Percentiles rank a stretch among this genome's conserved stretches.
Conservation (phyloP, 2,888 invertebrate species). For the Coelinius sp. region DNA sequence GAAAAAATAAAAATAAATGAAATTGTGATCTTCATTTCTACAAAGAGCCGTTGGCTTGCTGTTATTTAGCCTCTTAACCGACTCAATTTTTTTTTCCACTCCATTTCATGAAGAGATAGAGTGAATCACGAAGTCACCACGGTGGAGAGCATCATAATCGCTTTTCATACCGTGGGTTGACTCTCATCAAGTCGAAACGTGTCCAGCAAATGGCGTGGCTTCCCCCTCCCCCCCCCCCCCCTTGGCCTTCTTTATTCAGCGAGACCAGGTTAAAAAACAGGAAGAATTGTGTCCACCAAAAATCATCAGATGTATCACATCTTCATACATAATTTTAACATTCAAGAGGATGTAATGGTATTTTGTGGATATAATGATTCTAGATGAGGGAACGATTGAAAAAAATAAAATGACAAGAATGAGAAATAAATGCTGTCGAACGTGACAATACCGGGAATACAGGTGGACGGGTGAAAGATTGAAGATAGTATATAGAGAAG, state of each 20-base stretch:
- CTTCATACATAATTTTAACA: background rate
- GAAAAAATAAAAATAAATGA: background rate
- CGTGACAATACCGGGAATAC: conserved; percentile 68
- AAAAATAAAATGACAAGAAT: background rate
- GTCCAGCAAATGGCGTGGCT: conserved; percentile 20
- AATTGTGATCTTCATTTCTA: background rate
- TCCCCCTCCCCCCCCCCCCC: background rate
- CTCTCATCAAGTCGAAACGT: conserved; percentile 36
- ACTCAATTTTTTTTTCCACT: background rate
- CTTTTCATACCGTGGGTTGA: conserved; percentile 31
- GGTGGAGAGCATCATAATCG: conserved; percentile 32
- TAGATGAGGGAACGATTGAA: background rate
- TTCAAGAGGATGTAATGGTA: background rate
- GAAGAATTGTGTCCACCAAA: background rate
- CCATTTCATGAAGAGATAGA: background rate
- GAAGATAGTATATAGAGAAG: conserved; percentile 24
- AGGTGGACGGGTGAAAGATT: conserved; percentile 60
- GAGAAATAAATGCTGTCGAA: conserved; percentile 25
- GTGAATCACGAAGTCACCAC: conserved; percentile 25
- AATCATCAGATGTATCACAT: background rate
- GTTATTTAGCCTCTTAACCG: background rate
- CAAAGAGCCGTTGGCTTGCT: background rate
- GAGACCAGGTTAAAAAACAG: background rate
- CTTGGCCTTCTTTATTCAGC: background rate
- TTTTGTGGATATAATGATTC: background rate